phyloP scores from a whole-genome alignment of 2,888 invertebrate species.

The Drepana falcataria region DNA sequence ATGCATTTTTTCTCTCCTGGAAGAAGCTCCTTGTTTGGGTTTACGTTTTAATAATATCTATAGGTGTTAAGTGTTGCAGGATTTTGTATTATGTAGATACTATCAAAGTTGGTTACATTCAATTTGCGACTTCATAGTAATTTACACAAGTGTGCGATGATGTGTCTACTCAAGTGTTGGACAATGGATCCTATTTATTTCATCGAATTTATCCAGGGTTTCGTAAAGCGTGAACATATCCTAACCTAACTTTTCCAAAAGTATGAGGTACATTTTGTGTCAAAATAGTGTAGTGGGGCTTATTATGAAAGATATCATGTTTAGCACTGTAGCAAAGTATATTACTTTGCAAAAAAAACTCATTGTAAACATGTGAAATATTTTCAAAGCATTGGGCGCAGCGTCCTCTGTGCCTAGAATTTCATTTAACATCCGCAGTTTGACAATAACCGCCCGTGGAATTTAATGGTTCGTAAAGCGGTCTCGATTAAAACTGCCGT shows the following conservation, averaged over 20 bases:
- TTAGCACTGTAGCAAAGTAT: too few relatives aligned
- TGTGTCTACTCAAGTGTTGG: neutral
- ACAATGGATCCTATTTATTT: conserved; percentile 1
- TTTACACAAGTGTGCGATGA: neutral
- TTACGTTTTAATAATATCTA: too few relatives aligned
- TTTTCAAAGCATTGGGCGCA: conserved; percentile 13
- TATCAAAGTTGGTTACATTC: neutral
- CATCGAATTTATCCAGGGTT: neutral
- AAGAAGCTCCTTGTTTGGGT: too few relatives aligned
- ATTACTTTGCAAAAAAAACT: too few relatives aligned
- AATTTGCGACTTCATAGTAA: neutral
- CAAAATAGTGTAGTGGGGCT: too few relatives aligned
- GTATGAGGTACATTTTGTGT: too few relatives aligned
- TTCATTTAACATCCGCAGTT: conserved; percentile 67
- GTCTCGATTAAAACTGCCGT: conserved; percentile 71
- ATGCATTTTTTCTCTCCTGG: too few relatives aligned
- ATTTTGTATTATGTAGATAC: too few relatives aligned
- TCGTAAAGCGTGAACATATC: too few relatives aligned
- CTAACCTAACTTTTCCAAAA: too few relatives aligned
- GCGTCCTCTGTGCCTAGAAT: conserved; percentile 48
- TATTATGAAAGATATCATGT: too few relatives aligned
- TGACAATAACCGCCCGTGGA: conserved; percentile 65
- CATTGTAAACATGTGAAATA: conserved; percentile 23
- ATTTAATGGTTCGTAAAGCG: conserved; percentile 69
- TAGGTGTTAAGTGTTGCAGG: too few relatives aligned